Evolutionary conservation across 1,140 invertebrate genomes (phyloP).

Genomic region (Pogonomyrmex californicus): DNA sequence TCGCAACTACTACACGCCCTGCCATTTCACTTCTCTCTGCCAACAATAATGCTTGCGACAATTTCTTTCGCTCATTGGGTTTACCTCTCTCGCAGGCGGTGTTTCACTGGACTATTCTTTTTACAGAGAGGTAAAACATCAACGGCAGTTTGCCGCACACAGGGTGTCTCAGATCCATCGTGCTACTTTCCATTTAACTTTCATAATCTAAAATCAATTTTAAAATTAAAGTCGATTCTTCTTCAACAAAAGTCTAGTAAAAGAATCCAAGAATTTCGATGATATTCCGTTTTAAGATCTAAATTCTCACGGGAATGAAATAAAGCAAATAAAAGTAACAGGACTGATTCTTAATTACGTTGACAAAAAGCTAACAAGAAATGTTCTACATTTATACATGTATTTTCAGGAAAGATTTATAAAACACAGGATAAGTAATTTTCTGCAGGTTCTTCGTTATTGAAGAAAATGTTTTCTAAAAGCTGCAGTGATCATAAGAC

Average conservation of each 20-base stretch:
- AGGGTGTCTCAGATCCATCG: conserved; percentile 17
- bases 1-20: background rate
- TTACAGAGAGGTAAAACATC: conserved; percentile 34
- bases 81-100: conserved; percentile 17
- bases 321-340: background rate
- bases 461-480: background rate
- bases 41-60: conserved; percentile 44
- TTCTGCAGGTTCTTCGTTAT: background rate
- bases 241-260: background rate
- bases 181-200: background rate
- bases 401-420: background rate
- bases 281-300: background rate
- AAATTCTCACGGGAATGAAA: background rate
- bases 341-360: background rate
- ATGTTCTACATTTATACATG: background rate
- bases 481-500: background rate
- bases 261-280: background rate
- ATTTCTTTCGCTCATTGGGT: conserved; percentile 42
- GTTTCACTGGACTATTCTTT: conserved; percentile 9
- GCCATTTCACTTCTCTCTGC: conserved; percentile 34
- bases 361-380: background rate
- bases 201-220: background rate
- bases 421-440: background rate
- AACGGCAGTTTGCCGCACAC: background rate
- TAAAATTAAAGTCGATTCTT: background rate